Evolutionary conservation across 2,888 invertebrate genomes (phyloP).

Genomic region (Acanthopleura granulata): DNA sequence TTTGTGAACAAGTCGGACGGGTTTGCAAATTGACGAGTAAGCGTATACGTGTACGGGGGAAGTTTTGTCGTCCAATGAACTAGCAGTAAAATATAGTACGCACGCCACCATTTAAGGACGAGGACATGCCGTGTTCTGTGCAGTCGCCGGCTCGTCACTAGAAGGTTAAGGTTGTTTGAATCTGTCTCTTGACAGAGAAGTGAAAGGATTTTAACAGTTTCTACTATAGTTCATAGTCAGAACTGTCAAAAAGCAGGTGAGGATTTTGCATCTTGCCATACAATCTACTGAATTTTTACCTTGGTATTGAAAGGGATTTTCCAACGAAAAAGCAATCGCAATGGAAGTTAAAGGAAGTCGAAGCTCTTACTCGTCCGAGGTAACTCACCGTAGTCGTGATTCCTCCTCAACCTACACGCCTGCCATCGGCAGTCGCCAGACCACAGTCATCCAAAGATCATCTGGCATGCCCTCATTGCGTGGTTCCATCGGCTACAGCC

Average conservation of each 20-base stretch:
- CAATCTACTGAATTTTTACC: background rate
- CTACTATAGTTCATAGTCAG: too few relatives aligned
- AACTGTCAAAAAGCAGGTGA: too few relatives aligned
- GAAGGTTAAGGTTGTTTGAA: background rate
- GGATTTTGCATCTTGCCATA: too few relatives aligned
- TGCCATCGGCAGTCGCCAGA: conserved; percentile 5
- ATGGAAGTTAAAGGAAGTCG: background rate
- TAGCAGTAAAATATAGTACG: background rate
- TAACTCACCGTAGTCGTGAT: background rate
- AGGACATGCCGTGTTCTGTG: background rate
- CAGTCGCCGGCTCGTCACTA: conserved; percentile 10
- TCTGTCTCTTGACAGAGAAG: too few relatives aligned
- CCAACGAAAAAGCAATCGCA: background rate
- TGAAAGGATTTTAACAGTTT: too few relatives aligned
- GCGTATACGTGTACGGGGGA: background rate
- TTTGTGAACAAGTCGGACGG: conserved; percentile 12
- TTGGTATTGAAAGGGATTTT: background rate
- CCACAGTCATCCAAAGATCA: background rate
- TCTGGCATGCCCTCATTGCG: background rate
- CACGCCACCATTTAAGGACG: conserved; percentile 16
- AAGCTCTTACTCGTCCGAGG: background rate
- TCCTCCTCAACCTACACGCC: conserved; percentile 6
- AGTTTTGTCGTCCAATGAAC: background rate
- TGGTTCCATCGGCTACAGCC: background rate
- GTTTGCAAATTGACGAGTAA: background rate